Evolutionary conservation across 1,140 invertebrate genomes (phyloP).

Genomic region (Thaumetopoea pityocampa): DNA sequence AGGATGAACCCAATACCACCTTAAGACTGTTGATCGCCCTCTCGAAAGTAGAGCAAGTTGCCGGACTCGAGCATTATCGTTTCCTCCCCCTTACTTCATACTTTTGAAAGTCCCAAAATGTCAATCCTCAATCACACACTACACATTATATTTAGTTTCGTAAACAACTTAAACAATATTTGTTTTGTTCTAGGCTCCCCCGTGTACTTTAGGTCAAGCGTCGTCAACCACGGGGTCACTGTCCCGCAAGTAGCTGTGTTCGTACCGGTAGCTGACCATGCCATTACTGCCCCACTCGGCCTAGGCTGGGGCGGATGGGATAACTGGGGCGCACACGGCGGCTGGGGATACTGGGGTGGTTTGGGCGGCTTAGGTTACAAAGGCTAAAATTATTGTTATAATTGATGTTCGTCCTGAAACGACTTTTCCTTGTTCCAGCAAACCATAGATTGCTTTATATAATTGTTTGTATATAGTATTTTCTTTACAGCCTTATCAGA

Average conservation of each 20-base stretch:
- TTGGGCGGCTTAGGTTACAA: conserved; percentile 5
- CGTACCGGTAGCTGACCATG: conserved; percentile 13
- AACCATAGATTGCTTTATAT: no score
- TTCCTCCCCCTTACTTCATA: no score
- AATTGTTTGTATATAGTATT: conserved; percentile 13
- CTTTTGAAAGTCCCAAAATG: no score
- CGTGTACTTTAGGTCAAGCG: conserved; percentile 30
- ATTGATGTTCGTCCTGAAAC: conserved; percentile 1
- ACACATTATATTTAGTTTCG: background rate
- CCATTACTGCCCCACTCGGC: conserved; percentile 12
- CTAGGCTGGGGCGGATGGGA: conserved; percentile 13
- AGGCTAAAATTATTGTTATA: conserved; percentile 2
- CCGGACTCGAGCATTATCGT: no score
- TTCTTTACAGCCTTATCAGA: conserved; percentile 1
- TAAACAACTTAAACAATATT: background rate
- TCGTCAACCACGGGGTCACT: conserved; percentile 42
- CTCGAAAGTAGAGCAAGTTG: no score
- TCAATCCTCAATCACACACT: background rate
- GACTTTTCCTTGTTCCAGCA: no score
- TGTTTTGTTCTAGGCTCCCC: conserved; percentile 13
- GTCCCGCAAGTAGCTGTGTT: conserved; percentile 24
- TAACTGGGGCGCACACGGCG: conserved; percentile 8
- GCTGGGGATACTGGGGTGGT: conserved; percentile 18
- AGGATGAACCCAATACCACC: no score
- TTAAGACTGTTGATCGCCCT: no score